phyloP scores from a whole-genome alignment of 2,113 vertebrate species.

The Riparia riparia region DNA sequence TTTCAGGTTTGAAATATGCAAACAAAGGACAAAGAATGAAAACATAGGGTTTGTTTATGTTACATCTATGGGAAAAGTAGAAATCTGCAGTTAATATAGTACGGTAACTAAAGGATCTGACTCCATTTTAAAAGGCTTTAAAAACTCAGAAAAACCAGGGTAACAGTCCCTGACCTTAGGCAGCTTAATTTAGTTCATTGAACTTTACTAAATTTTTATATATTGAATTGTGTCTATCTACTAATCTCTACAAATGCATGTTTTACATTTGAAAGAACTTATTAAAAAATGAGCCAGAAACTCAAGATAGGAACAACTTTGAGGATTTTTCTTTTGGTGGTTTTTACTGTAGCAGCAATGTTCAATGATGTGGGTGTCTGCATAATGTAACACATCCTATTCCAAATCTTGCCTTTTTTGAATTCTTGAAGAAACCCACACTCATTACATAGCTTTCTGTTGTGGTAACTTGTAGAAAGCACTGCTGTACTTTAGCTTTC shows the following conservation, averaged over 20 bases:
- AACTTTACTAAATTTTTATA: not conserved
- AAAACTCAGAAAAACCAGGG: too few relatives aligned
- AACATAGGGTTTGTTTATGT: too few relatives aligned
- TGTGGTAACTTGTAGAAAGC: constrained; percentile 66
- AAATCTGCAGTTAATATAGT: too few relatives aligned
- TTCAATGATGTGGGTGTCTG: not conserved
- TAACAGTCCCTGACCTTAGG: not conserved
- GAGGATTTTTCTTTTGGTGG: not conserved
- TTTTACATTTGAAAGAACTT: not conserved
- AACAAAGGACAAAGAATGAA: too few relatives aligned
- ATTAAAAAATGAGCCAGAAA: not conserved
- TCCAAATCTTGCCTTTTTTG: constrained; percentile 42
- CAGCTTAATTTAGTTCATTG: not conserved
- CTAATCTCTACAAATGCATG: not conserved
- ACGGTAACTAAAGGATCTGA: too few relatives aligned
- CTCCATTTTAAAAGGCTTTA: too few relatives aligned
- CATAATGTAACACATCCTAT: constrained; percentile 42
- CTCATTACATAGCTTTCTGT: constrained; percentile 72
- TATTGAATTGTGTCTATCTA: not conserved
- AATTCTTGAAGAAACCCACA: constrained; percentile 51
- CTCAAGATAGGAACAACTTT: not conserved
- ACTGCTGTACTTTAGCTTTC: constrained; percentile 45
- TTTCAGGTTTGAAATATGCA: too few relatives aligned
- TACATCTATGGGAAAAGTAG: too few relatives aligned
- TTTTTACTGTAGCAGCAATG: not conserved